Evolutionary conservation across 53 echinoderm and acorn worm genomes (phyloP).

Genomic region (Arbacia lixula): DNA sequence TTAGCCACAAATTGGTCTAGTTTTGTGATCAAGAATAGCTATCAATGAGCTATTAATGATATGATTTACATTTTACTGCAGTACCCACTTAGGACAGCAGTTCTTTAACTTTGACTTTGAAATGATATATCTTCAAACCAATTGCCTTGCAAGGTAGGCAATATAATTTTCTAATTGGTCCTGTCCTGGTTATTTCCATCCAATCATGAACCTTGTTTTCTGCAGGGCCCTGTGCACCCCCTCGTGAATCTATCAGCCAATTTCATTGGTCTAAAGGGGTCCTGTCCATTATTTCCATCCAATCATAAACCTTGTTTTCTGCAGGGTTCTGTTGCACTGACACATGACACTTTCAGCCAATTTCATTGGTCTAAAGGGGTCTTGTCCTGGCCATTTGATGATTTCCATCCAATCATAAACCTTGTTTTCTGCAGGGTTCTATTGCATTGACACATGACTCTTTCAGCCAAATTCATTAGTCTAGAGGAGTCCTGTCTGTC

Average conservation of each 20-base stretch:
- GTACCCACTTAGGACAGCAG: no score
- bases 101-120: no score
- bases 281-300: background rate
- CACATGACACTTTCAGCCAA: background rate
- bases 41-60: no score
- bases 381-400: background rate
- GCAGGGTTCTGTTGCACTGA: background rate
- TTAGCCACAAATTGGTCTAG: no score
- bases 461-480: background rate
- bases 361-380: background rate
- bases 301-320: constrained; percentile 16
- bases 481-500: constrained; percentile 22
- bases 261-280: background rate
- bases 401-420: constrained; percentile 39
- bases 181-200: no score
- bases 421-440: background rate
- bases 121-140: no score
- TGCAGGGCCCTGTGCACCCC: no score
- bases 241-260: background rate
- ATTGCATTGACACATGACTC: background rate
- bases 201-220: no score
- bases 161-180: no score
- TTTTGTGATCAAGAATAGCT: no score
- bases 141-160: no score
- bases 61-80: no score